These are phyloP conservation scores for Aptenodytes patagonicus DNA, from an alignment of 2,113 vertebrate species.

Conservation along the genomic window DNA sequence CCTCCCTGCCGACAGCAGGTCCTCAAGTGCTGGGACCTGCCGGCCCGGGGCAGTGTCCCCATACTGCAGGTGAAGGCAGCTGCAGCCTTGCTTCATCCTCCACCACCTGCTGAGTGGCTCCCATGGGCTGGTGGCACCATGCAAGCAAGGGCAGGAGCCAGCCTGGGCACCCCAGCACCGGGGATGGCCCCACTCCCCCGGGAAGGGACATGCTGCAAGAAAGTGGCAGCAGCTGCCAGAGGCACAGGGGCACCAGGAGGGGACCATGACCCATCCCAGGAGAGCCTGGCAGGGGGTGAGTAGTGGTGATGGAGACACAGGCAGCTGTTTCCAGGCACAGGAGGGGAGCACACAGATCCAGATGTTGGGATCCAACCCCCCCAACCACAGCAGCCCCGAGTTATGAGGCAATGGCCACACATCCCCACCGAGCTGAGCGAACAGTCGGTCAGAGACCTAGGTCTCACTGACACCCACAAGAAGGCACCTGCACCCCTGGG, in stretches of 20 bases:
- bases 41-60: neutral
- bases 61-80: neutral
- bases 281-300: neutral
- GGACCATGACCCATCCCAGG: neutral
- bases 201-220: neutral
- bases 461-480: rapidly evolving
- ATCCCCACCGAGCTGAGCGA: neutral
- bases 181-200: rapidly evolving
- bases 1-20: rapidly evolving
- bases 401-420: neutral
- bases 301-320: neutral
- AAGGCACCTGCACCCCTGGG: neutral
- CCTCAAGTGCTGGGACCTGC: neutral
- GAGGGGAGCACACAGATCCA: neutral
- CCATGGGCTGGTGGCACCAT: neutral
- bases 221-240: neutral
- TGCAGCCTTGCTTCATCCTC: neutral
- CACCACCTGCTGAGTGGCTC: neutral
- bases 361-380: neutral
- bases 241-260: neutral
- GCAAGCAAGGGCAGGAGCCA: neutral
- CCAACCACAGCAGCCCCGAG: neutral
- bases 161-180: rapidly evolving
- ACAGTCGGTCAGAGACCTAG: neutral
- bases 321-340: neutral